Evolutionary conservation across 2,888 invertebrate genomes (phyloP), one percentile per base, ranked within the genome.

Genomic region (Neoascia interrupta): DNA sequence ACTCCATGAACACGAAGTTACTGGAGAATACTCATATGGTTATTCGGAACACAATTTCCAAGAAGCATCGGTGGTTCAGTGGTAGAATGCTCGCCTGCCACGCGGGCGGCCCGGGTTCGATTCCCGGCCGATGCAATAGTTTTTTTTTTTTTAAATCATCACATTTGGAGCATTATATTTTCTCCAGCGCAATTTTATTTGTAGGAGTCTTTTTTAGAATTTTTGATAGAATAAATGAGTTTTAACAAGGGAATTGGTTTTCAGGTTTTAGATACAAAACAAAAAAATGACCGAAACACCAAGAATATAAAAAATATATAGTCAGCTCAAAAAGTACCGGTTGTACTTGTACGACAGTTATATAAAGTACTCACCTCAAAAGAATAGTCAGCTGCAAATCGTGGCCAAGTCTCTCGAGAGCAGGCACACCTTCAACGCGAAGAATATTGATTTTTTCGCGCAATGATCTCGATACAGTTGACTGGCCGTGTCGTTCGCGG

Each of bases 361-460:
- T n/a, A n/a, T n/a, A n/a, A n/a, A n/a, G 3, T 11, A 89, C 91
- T 90, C 87, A 97, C 97, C 97, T 97, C 82, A 98, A 91, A 82
- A 98, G 90, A 84, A 98, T 94, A 10, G 97, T 97, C 81, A 99
- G 92, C 85, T 98, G 97, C 81, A 98, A 92, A 89, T 99, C 98
- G 88, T 98, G 95, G 84, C 96, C 95, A 85, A 96, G 91, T 64
- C 96, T 90, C 83, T 94, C 94, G 47, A 99, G 90, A 0, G 97
- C 97, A 10, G 93, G 88, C 1, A 93, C 94, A 1, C 98, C 98
- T 86, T 97, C 97, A n/a, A 94, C 94, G 36, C 97, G 90, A 80
- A 98, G 94, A 1, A 95, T 93, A 89, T 94, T 94, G 21, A 98
- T 94, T 89, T 97, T 97, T 85, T 97, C 97, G 23, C 95, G 91